Base-by-base conservation (phyloP, 1,140 invertebrate genomes). In the Saccostrea glomerata region DNA sequence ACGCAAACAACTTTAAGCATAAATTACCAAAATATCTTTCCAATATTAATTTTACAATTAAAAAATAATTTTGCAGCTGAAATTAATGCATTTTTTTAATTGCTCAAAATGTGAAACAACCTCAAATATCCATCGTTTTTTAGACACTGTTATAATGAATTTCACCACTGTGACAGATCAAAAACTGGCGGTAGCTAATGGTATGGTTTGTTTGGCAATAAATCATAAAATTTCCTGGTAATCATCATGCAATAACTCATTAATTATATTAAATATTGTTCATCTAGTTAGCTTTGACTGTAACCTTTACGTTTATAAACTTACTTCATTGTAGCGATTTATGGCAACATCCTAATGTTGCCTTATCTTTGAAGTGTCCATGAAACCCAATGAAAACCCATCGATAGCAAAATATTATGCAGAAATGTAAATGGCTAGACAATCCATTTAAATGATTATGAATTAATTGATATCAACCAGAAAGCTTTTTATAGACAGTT, bases 201-300 rank as follows among this genome's bases (percentile, higher is more conserved):
- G 36, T 77, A 77, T 77, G 70, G 70, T 77, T 77, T 77, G 70
- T 77, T 77, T 77, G 70, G 70, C 25, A 36, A 77, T 77, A 77
- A 77, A 36, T 77, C 70, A 77, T 36, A 25, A 77, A 36, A 36
- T 77, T 77, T 77, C 70, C 70, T 77, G 70, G 70, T 77, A 77
- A 77, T 77, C 70, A 77, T 77, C 25, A 77, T 77, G 70, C 70
- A 77, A 30, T 30, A 77, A 77, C 25, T 77, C 25, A 77, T 77
- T 77, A 77, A 77, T 77, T 77, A 77, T 77, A 77, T 77, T 77
- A 30, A 25, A 77, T 11, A 77, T 36, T 36, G 70, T 77, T 36
- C 70, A 77, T 77, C 17, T 77, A 30, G 70, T 77, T 15, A 77
- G 70, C 70, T 77, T 77, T 77, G 25, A 77, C 25, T 7, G 23